Percentiles rank a stretch among this genome's conserved stretches.
Evolutionary conservation across 2,888 invertebrate genomes (phyloP).

Genomic region (Pecten maximus): DNA sequence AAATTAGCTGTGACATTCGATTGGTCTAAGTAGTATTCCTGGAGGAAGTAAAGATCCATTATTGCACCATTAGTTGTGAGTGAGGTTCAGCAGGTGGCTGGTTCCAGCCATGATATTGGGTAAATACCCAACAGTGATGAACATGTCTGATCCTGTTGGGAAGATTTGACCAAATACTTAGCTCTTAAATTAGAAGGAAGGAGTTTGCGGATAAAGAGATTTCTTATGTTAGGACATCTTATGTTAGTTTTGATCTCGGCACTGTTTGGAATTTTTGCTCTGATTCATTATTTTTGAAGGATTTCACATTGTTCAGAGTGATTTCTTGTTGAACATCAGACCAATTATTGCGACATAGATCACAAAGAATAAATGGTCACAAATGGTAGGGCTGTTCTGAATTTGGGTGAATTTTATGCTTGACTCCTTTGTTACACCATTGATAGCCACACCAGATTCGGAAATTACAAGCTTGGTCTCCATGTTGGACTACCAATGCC

Average conservation of each 20-base stretch:
- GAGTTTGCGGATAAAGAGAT: no score
- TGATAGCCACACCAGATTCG: neutral
- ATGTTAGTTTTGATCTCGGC: no score
- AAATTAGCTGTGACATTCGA: slow-evolving; percentile 6
- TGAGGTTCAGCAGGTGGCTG: neutral
- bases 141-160: neutral
- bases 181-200: no score
- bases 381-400: no score
- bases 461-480: neutral
- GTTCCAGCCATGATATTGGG: neutral
- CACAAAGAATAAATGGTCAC: no score
- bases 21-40: slow-evolving; percentile 16
- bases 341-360: no score
- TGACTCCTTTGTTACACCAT: neutral
- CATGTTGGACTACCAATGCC: neutral
- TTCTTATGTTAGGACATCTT: no score
- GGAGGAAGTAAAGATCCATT: neutral
- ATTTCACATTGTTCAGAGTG: no score
- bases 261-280: no score
- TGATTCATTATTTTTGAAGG: no score
- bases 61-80: slow-evolving; percentile 15
- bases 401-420: no score
- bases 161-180: neutral
- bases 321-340: no score
- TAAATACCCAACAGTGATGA: neutral